Evolutionary conservation across 2,113 vertebrate genomes (phyloP).

Genomic region (Gallinago jamesoni): DNA sequence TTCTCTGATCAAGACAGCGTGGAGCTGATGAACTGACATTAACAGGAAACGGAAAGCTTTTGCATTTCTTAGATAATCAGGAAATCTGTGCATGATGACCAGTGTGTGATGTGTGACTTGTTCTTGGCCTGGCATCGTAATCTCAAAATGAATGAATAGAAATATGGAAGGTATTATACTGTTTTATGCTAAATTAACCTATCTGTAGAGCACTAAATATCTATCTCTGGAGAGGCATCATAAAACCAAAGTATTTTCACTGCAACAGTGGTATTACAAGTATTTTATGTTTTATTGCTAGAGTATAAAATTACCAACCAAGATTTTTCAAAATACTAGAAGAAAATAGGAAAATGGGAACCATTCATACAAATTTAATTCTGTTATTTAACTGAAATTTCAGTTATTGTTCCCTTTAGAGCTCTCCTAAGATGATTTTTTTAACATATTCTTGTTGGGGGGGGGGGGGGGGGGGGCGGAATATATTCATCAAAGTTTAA

Average conservation of each 20-base stretch:
- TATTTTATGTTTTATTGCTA: slow-evolving; percentile 58
- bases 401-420: neutral
- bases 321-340: neutral
- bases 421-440: neutral
- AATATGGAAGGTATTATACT: slow-evolving; percentile 52
- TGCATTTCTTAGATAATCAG: neutral
- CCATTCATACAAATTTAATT: slow-evolving; percentile 5
- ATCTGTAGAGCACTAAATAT: slow-evolving; percentile 57
- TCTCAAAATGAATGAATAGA: slow-evolving; percentile 62
- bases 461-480: neutral
- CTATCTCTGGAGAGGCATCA: slow-evolving; percentile 29
- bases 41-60: neutral
- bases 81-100: neutral
- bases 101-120: neutral
- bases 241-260: slow-evolving; percentile 60
- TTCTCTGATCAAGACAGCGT: neutral
- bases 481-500: neutral
- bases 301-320: slow-evolving; percentile 54
- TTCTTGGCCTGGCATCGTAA: slow-evolving; percentile 12
- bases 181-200: slow-evolving; percentile 70
- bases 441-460: neutral
- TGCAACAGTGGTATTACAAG: slow-evolving; percentile 19
- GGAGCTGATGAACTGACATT: neutral
- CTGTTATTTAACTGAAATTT: neutral
- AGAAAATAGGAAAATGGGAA: slow-evolving; percentile 35